Base-by-base conservation (phyloP, 2,113 vertebrate genomes). In the Turdus rufiventris region DNA sequence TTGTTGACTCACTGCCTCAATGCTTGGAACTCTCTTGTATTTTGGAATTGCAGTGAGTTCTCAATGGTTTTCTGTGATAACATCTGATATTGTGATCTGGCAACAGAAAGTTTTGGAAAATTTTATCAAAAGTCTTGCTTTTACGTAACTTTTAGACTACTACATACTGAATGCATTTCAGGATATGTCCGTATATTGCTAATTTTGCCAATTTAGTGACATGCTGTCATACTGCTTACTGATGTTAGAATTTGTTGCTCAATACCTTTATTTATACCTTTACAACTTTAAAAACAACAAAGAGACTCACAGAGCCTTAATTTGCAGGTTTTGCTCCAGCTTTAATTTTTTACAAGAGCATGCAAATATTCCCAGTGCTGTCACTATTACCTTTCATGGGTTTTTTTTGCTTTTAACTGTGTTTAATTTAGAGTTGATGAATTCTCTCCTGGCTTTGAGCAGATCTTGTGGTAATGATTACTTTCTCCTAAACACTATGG, bases 41-140 rank as follows among this genome's bases (percentile, higher is more conserved):
- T 90, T 89, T 86, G 86, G 91, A 96, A 95, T 89, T 94, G 74
- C 50, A 56, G 47, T 42, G 91, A 74, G 11, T 67, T 84, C 72
- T 85, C 65, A 81, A 34, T 88, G 56, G 20, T 24, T 26, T 94
- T 93, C 65, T 82, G 23, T 60, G 83, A 68, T 92, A 82, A 70
- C 66, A 89, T 85, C 92, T 78, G 67, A 77, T 75, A 33, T 17
- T 51, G 74, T 51, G 68, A 89, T 78, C 75, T 76, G 61, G 65
- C 83, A 93, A 84, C 38, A 65, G 63, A 76, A 66, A 45, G 40
- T 60, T 93, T 63, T 85, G 70, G 65, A 87, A 96, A 80, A 51
- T 47, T 72, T 68, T 57, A 53, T 86, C 70, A 26, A 18, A 71
- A 81, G 29, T 47, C n/a, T 74, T 90, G 24, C 17, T 40, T 92